phyloP scores from a whole-genome alignment of 1,140 invertebrate genomes.

The Brachionus plicatilis region DNA sequence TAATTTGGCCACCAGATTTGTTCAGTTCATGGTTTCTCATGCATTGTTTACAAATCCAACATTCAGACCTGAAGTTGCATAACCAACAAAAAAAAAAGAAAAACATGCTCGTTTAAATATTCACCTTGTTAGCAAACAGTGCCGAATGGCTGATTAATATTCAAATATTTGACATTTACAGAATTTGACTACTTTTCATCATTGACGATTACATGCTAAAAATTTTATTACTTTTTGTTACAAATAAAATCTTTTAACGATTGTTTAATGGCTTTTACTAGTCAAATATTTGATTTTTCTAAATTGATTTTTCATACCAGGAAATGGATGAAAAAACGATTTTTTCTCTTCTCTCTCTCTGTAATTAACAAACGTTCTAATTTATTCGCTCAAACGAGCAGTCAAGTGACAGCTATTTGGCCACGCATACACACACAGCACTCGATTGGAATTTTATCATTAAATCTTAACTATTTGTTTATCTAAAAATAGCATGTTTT shows the following conservation, averaged over 20 bases:
- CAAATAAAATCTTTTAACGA: not conserved
- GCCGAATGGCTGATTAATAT: not conserved
- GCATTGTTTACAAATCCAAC: slow-evolving; percentile 1
- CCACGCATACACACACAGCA: not conserved
- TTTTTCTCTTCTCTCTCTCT: not conserved
- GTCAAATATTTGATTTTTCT: slow-evolving; percentile 22
- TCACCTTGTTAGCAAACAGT: not conserved
- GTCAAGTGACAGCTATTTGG: not conserved
- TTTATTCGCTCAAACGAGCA: not conserved
- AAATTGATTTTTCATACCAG: slow-evolving; percentile 19
- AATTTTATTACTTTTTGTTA: not conserved
- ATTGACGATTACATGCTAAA: slow-evolving; percentile 34
- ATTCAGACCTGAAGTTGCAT: not conserved
- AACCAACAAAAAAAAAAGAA: not conserved
- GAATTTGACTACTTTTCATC: not conserved
- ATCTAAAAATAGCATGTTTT: not conserved
- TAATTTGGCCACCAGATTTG: not conserved
- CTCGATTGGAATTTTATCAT: not conserved
- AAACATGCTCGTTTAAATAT: not conserved
- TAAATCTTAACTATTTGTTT: not conserved
- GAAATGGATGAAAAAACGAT: not conserved
- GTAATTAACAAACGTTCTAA: slow-evolving; percentile 1
- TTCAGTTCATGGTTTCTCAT: slow-evolving; percentile 16
- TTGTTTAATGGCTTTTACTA: slow-evolving; percentile 18
- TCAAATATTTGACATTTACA: slow-evolving; percentile 25